phyloP scores from a whole-genome alignment of 53 echinoderm and acorn worm genomes.

The Apostichopus leukothele region DNA sequence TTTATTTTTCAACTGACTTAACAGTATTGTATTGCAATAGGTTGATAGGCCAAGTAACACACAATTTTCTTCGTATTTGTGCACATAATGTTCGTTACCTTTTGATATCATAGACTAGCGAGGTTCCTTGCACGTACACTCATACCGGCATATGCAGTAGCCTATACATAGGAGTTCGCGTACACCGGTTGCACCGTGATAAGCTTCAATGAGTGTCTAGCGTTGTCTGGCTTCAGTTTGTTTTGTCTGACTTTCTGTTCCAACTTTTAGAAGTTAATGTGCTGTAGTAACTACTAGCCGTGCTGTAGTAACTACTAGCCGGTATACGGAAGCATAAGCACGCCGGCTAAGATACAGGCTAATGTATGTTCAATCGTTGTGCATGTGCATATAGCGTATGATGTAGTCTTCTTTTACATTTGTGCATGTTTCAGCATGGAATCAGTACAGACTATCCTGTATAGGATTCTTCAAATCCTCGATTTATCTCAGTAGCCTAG shows the following conservation, averaged over 20 bases:
- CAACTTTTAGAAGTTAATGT: conserved; percentile 13
- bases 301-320: not conserved
- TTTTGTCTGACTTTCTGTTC: conserved; percentile 30
- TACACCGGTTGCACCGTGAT: not conserved
- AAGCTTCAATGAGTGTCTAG: conserved; percentile 18
- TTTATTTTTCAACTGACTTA: conserved; percentile 1
- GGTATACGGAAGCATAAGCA: not conserved
- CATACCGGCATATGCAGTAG: not conserved
- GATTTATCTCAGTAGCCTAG: too few species aligned
- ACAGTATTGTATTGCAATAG: conserved; percentile 34
- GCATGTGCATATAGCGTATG: too few species aligned
- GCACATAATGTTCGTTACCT: not conserved
- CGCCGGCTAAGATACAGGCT: too few species aligned
- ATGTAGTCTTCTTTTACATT: too few species aligned
- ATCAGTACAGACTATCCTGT: too few species aligned
- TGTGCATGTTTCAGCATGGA: too few species aligned
- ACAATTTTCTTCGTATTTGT: not conserved
- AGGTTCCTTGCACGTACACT: not conserved
- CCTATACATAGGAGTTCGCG: not conserved
- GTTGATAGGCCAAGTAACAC: conserved; percentile 37
- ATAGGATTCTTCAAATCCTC: too few species aligned
- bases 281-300: not conserved
- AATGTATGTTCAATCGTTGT: too few species aligned
- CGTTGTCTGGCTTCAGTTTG: conserved; percentile 27
- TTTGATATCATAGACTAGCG: not conserved